These are phyloP conservation scores for Arbacia lixula DNA, from an alignment of 53 echinoderm and acorn worm genomes.

Conservation along the genomic window DNA sequence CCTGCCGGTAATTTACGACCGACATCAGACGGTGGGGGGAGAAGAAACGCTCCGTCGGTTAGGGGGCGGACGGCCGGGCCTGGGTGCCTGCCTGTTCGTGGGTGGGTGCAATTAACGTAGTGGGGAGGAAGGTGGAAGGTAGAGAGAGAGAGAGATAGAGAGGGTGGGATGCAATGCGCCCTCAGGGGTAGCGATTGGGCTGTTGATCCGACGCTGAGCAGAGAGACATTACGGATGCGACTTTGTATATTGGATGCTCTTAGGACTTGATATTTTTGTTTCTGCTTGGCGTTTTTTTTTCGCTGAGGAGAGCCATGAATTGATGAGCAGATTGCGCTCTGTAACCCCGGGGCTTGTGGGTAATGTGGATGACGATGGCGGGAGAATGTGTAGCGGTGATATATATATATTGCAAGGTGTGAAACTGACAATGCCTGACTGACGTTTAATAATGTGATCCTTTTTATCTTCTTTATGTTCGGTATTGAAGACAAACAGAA, in stretches of 20 bases:
- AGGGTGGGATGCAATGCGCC: no score
- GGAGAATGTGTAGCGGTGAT: not conserved
- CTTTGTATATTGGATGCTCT: not conserved
- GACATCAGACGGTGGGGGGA: constrained; percentile 16
- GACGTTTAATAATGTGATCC: no score
- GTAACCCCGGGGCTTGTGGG: constrained; percentile 20
- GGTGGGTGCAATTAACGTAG: constrained; percentile 7
- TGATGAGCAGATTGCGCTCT: constrained; percentile 34
- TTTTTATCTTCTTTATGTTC: no score
- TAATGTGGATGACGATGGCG: constrained; percentile 9
- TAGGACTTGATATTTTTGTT: no score
- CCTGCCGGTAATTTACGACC: constrained; percentile 47
- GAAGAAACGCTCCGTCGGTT: no score
- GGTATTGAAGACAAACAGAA: no score
- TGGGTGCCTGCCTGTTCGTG: no score
- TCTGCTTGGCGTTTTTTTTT: no score
- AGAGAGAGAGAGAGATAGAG: not conserved
- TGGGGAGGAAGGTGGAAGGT: not conserved
- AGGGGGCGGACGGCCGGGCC: not conserved
- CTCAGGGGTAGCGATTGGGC: no score
- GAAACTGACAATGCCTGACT: no score
- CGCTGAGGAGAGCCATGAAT: constrained; percentile 37
- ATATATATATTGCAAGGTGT: constrained; percentile 25
- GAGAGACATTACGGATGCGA: not conserved
- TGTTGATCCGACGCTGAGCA: no score